Conservation (phyloP, 2,797 vertebrate species). For the Catharus ustulatus region DNA sequence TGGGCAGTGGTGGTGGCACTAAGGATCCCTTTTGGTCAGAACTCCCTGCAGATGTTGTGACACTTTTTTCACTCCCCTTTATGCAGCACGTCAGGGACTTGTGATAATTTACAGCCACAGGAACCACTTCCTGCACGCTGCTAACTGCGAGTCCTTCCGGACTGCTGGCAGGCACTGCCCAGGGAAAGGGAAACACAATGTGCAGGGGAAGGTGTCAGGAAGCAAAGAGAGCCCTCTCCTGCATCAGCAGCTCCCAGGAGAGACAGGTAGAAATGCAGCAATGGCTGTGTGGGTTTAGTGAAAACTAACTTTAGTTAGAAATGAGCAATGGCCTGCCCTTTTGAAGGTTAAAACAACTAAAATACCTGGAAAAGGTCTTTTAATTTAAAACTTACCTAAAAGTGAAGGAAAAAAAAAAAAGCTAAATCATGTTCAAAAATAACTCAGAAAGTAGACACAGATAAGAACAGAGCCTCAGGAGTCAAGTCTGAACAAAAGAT, state of each 20-base stretch:
- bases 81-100: fast-evolving
- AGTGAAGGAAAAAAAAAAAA: neutral
- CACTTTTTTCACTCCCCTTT: neutral
- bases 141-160: neutral
- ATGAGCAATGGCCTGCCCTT: neutral
- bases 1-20: neutral
- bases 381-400: neutral
- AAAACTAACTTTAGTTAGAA: neutral
- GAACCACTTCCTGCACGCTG: neutral
- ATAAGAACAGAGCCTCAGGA: neutral
- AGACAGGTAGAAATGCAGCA: neutral
- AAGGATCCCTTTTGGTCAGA: neutral
- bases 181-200: neutral
- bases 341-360: neutral
- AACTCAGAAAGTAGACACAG: neutral
- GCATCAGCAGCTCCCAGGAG: neutral
- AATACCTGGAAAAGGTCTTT: neutral
- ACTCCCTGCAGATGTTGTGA: fast-evolving
- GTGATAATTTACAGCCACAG: neutral
- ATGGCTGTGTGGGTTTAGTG: neutral
- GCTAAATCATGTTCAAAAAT: neutral
- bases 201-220: neutral
- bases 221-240: neutral
- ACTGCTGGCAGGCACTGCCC: neutral
- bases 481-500: constrained; percentile 14